These are phyloP conservation scores for Lithophane leautieri DNA, from an alignment of 2,888 invertebrate species.

Conservation along the genomic window DNA sequence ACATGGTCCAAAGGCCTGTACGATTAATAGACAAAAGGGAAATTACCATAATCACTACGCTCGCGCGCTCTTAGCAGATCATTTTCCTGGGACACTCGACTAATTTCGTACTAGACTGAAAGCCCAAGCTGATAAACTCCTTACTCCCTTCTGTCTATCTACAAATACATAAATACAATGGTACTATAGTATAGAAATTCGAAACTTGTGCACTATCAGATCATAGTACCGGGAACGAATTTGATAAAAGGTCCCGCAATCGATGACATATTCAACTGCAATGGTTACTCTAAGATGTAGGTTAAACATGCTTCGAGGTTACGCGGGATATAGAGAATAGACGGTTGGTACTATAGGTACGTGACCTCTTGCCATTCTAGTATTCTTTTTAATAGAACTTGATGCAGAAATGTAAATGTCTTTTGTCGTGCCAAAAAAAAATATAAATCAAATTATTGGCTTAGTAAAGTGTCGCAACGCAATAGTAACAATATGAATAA, in stretches of 20 bases:
- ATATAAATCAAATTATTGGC: conserved; percentile 57
- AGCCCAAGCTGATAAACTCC: not conserved
- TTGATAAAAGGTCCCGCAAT: conserved; percentile 71
- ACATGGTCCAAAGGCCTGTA: not conserved
- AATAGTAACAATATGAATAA: conserved; percentile 42
- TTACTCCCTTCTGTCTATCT: not conserved
- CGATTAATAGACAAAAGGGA: conserved; percentile 13
- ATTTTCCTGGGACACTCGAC: conserved; percentile 24
- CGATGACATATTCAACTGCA: conserved; percentile 70
- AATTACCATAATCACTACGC: conserved; percentile 30
- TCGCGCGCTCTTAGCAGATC: conserved; percentile 15
- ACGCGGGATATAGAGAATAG: conserved; percentile 39
- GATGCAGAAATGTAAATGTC: conserved; percentile 26
- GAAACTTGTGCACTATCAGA: conserved; percentile 47
- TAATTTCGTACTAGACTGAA: conserved; percentile 12
- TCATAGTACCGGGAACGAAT: conserved; percentile 57
- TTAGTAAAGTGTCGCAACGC: conserved; percentile 45
- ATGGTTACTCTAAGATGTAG: conserved; percentile 67
- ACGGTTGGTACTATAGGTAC: conserved; percentile 35
- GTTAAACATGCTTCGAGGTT: conserved; percentile 50
- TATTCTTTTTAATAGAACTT: conserved; percentile 43
- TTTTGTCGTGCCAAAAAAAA: conserved; percentile 52
- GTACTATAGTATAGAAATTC: not conserved
- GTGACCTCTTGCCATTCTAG: conserved; percentile 46
- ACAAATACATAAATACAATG: conserved; percentile 19